Base-by-base conservation (phyloP, 2,797 vertebrate genomes). In the Sebastes iracundus region DNA sequence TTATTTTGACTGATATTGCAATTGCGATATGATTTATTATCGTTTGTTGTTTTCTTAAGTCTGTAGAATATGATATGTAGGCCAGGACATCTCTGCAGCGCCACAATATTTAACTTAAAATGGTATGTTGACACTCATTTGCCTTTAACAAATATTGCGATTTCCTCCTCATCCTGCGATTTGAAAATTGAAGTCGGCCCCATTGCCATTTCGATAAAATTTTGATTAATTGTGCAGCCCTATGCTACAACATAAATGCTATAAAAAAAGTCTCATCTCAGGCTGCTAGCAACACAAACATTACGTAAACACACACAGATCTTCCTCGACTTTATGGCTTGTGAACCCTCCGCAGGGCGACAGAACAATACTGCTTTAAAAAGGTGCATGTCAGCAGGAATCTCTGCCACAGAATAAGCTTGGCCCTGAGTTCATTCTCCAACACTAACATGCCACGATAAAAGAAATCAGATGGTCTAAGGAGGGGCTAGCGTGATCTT, bases 351-450 rank as follows among this genome's bases (percentile, higher is more conserved):
- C 46, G 30, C 53, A 28, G 61, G 25, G 38, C 38, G 35, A 16
- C 56, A 62, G 30, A 23, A 60, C 7, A 11, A 80, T 65, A 75
- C 66, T 75, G 59, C 52, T 75, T 71, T 35, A 75, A 42, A 58
- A 23, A 58, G 14, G 77, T 58, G 52, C 81, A 83, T 85, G 60
- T 78, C 32, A 67, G 74, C 35, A 69, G 68, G 61, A 78, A 56
- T 62, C 72, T 55, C 27, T 27, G 11, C 80, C 13, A 55, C 42
- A 46, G 16, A 46, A 46, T 46, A 46, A 46, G 42, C 42, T 46
- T 7, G 16, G 42, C 42, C 42, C 60, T 49, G 38, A 69, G 32
- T 63, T 66, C 60, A 74, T 14, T 53, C 63, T 60, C 58, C 25
- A 61, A 23, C 42, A 46, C 68, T 46, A 72, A 60, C 75, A 23